Base-by-base conservation (phyloP, 2,797 vertebrate species). In the Gobio occitaniae region DNA sequence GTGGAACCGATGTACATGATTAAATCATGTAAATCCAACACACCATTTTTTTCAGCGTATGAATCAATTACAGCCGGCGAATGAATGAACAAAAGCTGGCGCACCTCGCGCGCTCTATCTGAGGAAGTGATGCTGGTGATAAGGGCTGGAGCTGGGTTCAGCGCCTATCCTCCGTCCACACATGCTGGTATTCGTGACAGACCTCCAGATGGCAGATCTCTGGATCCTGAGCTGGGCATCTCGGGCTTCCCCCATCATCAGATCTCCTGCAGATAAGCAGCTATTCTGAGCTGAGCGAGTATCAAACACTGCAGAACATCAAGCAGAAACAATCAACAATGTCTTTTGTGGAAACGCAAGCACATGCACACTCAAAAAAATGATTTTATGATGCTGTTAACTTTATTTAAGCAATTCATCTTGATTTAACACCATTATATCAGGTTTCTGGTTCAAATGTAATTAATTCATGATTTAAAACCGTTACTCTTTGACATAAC, bases 161-260 rank as follows among this genome's bases (percentile, higher is more conserved):
- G 83, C 81, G 88, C 86, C 85, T 84, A 78, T 59, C 82, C 86
- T 85, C 47, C 68, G 71, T 88, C 79, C 84, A 78, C 38, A 29
- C 80, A 90, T 90, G 89, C 89, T 88, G 89, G 89, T 90, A 88
- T 90, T 90, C 89, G 89, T 90, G 89, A 90, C 88, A 87, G 80
- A 74, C 79, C 75, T 86, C 80, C 72, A 69, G 65, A 84, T 88
- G 84, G 87, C 84, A 87, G 85, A 88, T 83, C 71, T 54, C 85
- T 84, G 86, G 86, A 54, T 77, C 56, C 71, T 68, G 79, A 44
- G 71, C 59, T 82, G 82, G 86, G 88, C 87, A 86, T 86, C 82
- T 80, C 48, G 65, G 89, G 85, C 81, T 90, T 90, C 87, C 88
- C 83, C 87, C 48, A 56, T 25, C 32, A 32, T 32, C 70, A 87